A percentile compares a stretch with the other conserved stretches of the same genome.
Conservation (phyloP, 1,140 invertebrate genomes). For the Campoletis sonorensis region DNA sequence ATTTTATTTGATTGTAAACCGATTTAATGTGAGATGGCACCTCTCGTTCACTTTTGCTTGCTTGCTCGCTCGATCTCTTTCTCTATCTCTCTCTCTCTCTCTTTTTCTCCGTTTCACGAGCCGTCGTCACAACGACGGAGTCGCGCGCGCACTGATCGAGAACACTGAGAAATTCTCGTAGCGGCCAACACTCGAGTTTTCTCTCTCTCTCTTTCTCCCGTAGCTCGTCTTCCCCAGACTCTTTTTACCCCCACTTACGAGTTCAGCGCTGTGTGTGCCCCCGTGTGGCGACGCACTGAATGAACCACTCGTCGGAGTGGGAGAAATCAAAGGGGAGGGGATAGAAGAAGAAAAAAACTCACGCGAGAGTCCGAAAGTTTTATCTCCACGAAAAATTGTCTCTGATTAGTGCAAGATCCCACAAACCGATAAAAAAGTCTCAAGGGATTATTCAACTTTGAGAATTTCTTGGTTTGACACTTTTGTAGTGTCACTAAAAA, state of each 20-base stretch:
- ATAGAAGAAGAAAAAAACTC: conserved; percentile 53
- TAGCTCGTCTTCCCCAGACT: background rate
- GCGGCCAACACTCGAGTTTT: conserved; percentile 38
- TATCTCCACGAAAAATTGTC: no score
- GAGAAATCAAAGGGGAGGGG: conserved; percentile 31
- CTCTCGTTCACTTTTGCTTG: no score
- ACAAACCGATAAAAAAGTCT: no score
- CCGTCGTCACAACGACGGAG: conserved; percentile 62
- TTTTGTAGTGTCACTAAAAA: no score
- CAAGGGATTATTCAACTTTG: no score
- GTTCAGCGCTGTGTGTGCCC: background rate
- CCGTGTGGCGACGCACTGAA: conserved; percentile 24
- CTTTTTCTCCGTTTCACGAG: no score
- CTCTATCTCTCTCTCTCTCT: no score
- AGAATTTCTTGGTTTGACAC: no score
- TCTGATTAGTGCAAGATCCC: no score
- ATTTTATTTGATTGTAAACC: background rate
- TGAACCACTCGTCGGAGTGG: background rate
- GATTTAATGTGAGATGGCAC: background rate
- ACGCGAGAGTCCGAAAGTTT: background rate
- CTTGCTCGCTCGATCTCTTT: no score
- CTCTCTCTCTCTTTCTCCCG: conserved; percentile 12
- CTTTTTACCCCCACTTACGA: background rate
- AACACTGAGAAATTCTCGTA: conserved; percentile 51
- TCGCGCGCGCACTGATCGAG: conserved; percentile 61